These are phyloP conservation scores for Spodoptera picta DNA, from an alignment of 2,888 invertebrate species.

Conservation along the genomic window DNA sequence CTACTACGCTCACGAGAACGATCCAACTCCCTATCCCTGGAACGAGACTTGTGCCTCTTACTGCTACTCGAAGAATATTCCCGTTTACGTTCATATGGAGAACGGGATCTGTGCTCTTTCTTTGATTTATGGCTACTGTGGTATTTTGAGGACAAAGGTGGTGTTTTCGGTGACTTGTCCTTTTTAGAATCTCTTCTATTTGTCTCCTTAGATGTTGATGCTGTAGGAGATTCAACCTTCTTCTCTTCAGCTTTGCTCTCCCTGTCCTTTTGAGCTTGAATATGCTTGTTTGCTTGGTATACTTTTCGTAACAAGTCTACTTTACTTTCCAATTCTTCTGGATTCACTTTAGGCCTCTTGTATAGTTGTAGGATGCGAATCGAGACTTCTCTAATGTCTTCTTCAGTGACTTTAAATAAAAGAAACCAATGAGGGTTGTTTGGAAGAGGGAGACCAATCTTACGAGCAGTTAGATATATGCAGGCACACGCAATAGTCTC, in stretches of 20 bases:
- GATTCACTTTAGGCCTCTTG: slow-evolving; percentile 92
- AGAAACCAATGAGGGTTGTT: slow-evolving; percentile 96
- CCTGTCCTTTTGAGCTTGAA: slow-evolving; percentile 78
- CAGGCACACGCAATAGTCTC: slow-evolving; percentile 99
- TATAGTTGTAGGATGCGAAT: slow-evolving; percentile 95
- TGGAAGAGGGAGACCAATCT: slow-evolving; percentile 95
- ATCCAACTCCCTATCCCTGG: slow-evolving; percentile 80
- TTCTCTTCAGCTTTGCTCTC: slow-evolving; percentile 80
- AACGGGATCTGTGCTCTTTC: slow-evolving; percentile 82
- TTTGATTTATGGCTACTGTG: slow-evolving; percentile 83
- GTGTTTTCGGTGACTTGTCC: slow-evolving; percentile 86
- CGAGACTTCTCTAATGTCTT: slow-evolving; percentile 95
- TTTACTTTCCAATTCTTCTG: slow-evolving; percentile 83
- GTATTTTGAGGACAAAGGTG: slow-evolving; percentile 83
- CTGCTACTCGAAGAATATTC: slow-evolving; percentile 73
- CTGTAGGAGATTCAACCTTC: slow-evolving; percentile 80
- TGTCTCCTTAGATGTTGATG: slow-evolving; percentile 83
- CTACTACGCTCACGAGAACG: slow-evolving; percentile 77
- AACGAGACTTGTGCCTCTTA: slow-evolving; percentile 84
- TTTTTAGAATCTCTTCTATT: slow-evolving; percentile 79
- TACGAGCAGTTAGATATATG: slow-evolving; percentile 97
- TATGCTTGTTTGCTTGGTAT: slow-evolving; percentile 84
- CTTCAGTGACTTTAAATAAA: slow-evolving; percentile 95
- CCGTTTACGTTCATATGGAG: slow-evolving; percentile 85
- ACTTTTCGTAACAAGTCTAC: slow-evolving; percentile 78